Conservation (phyloP, 2,797 vertebrate species). For the Rhincodon typus region DNA sequence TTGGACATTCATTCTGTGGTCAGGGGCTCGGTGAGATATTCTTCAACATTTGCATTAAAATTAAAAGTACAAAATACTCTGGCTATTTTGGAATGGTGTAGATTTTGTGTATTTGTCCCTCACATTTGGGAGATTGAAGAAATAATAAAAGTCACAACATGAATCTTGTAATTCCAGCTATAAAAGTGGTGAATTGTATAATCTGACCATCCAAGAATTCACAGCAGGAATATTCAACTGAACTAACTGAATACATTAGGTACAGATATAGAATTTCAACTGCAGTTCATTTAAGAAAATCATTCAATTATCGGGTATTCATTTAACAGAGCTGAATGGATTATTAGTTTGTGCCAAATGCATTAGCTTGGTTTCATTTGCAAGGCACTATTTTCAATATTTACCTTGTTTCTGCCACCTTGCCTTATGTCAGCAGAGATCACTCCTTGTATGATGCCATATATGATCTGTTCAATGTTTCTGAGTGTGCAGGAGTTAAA, state of each 20-base stretch:
- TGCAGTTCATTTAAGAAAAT: background rate
- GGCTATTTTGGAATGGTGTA: background rate
- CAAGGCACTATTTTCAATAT: conserved; percentile 16
- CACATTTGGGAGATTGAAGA: background rate
- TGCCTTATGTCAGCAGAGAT: conserved; percentile 33
- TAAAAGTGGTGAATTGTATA: background rate
- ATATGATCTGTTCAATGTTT: conserved; percentile 11
- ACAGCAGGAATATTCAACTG: conserved; percentile 9
- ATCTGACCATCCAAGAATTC: background rate
- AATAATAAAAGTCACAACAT: background rate
- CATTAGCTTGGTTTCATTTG: conserved; percentile 29
- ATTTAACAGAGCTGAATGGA: background rate
- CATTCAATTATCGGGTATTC: conserved; percentile 31
- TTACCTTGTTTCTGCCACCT: conserved; percentile 33
- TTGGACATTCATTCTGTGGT: background rate
- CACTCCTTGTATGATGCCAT: conserved; percentile 6
- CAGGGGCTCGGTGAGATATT: background rate
- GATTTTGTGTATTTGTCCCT: background rate
- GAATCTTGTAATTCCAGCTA: conserved; percentile 2
- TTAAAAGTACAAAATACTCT: too few species aligned
- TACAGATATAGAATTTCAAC: background rate
- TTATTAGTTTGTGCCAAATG: conserved; percentile 29
- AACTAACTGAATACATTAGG: background rate
- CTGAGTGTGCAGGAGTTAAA: conserved; percentile 31
- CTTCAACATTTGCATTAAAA: background rate